A percentile compares a stretch with the other conserved stretches of the same genome.
phyloP scores from a whole-genome alignment of 1,140 invertebrate genomes.

The Pseudomyrmex flavicornis region DNA sequence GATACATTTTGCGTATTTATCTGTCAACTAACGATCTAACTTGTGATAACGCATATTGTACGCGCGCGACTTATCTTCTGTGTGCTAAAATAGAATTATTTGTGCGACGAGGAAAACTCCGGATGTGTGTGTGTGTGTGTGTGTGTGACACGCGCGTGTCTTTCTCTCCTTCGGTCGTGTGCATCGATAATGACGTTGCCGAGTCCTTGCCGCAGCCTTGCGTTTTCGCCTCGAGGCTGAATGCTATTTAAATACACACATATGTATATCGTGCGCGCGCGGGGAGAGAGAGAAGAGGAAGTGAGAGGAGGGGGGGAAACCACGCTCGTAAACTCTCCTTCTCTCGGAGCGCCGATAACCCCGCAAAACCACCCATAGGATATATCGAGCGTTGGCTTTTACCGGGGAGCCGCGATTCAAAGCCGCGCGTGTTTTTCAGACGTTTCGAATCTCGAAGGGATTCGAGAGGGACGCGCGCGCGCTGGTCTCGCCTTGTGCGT shows the following conservation, averaged over 20 bases:
- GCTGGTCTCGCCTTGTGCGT: background rate
- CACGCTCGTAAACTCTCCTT: constrained; percentile 11
- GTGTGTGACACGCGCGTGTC: too few species aligned
- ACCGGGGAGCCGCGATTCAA: background rate
- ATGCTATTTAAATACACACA: constrained; percentile 73
- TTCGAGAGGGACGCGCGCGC: too few species aligned
- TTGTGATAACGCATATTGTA: too few species aligned
- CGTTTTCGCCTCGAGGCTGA: constrained; percentile 73
- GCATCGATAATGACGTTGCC: constrained; percentile 61
- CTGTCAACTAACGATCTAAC: too few species aligned
- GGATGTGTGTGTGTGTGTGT: background rate
- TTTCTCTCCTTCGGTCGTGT: constrained; percentile 62
- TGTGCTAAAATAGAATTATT: constrained; percentile 11
- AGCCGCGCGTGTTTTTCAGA: constrained; percentile 6
- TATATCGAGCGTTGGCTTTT: constrained; percentile 39
- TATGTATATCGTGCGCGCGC: background rate
- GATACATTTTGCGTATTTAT: too few species aligned
- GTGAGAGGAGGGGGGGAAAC: background rate
- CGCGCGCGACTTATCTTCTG: background rate
- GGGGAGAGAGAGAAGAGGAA: too few species aligned
- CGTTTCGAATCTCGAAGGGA: background rate
- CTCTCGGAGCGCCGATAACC: constrained; percentile 1
- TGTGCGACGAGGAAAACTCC: background rate
- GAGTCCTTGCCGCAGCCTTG: constrained; percentile 77
- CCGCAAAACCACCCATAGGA: background rate